Evolutionary conservation across 2,888 invertebrate genomes (phyloP), one percentile per base, ranked within the genome.

Genomic region (Penaeus monodon): DNA sequence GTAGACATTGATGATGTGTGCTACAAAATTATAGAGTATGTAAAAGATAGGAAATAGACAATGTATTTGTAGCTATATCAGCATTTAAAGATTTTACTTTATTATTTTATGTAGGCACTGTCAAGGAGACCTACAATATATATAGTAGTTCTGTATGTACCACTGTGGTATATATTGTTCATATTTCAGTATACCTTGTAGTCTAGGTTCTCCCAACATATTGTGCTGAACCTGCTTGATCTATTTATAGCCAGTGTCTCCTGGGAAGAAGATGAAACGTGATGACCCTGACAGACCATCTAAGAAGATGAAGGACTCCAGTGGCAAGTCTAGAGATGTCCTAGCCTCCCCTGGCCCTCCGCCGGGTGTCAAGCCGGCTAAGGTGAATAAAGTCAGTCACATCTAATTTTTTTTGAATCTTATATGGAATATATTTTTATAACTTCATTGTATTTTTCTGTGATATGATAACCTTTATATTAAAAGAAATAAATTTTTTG

Each of bases 241-340:
- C 38, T 38, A 8, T 57, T 38, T 22, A 57, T 63, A 89, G 89
- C 77, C 84, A 44, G 76, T 81, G 27, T 88, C 89, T 22, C 86
- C 89, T 1, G 89, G 89, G 27, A 89, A 89, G 85, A 84, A 88
- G 27, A 82, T 88, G 64, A 84, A 83, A 33, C 83, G 83, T 24
- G 81, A 84, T 20, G 89, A 89, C 29, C 65, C 77, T 12, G 90
- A 90, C 17, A 84, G 90, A 49, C 89, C 90, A 12, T 81, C 73
- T 63, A 90, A 90, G 78, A 89, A 89, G 79, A 84, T 88, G 87
- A 90, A 89, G 38, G 90, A 90, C 27, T 70, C 85, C 22, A 73
- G 77, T 44, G 88, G 88, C n/a, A 88, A 89, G 27, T 78, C 88
- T 1, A 49, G 89, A 33, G 89, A 89, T 49, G 68, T 85, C 57